These are phyloP conservation scores for Cotesia congregata DNA, from an alignment of 2,888 invertebrate species.

Conservation along the genomic window DNA sequence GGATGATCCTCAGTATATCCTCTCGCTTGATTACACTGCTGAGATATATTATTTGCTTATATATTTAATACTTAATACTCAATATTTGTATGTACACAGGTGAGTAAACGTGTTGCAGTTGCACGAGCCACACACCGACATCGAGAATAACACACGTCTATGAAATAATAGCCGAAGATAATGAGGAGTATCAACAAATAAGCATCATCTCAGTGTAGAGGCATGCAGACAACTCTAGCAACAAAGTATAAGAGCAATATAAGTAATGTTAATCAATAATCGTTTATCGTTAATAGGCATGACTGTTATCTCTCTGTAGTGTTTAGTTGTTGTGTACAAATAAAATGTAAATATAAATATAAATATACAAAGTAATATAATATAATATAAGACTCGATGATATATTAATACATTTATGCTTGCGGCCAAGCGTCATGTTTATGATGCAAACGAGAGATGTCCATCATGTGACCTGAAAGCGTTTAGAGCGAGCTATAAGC, in stretches of 20 bases:
- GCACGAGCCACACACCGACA: not conserved
- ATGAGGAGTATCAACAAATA: slow-evolving; percentile 17
- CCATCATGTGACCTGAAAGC: slow-evolving; percentile 13
- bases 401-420: slow-evolving; percentile 34
- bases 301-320: not conserved
- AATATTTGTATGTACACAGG: not conserved
- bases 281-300: not conserved
- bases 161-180: slow-evolving; percentile 9
- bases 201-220: not conserved
- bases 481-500: not conserved
- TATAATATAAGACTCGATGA: slow-evolving; percentile 4
- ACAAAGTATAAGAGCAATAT: not conserved
- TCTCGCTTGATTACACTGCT: slow-evolving; percentile 2
- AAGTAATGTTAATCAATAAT: not conserved
- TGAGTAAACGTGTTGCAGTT: not conserved
- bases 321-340: not conserved
- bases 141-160: not conserved
- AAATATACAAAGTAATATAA: not conserved
- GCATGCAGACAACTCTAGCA: not conserved
- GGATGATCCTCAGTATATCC: slow-evolving; percentile 5
- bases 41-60: not conserved
- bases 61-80: not conserved
- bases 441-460: slow-evolving; percentile 24
- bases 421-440: slow-evolving; percentile 23
- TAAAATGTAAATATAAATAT: not conserved